Base-by-base conservation (phyloP, 1,140 invertebrate species). In the Maconellicoccus hirsutus region DNA sequence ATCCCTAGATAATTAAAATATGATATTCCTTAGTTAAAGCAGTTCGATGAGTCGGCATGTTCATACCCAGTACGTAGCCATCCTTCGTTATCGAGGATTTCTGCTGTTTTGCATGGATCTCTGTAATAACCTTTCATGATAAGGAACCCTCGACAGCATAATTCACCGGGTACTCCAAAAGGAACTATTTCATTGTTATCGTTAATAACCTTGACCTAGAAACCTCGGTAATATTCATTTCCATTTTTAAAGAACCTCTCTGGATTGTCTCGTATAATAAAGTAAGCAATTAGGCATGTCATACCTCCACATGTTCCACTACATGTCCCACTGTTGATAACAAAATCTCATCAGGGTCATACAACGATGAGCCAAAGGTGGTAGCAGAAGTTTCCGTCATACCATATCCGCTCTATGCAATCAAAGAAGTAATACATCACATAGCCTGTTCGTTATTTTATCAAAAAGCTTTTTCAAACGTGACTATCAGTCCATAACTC, bases 41-140 rank as follows among this genome's bases (percentile, higher is more conserved):
- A 61, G n/a, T 61, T 61, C 16, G 59, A 23, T 61, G 3, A 21
- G 16, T 21, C 16, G 16, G 59, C 61, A 71, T 27, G 27, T 22
- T 66, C 77, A 82, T 83, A 93, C 91, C 94, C 96, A 14, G 93
- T 96, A 75, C 86, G 86, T 8, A 96, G 82, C 96, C 96, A 98
- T 25, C 86, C 81, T 33, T 91, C 89, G 2, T 80, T 71, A 16
- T 81, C 83, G 1, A 96, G 81, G 0, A 84, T 85, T 74, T 91
- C 86, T 22, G 80, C 84, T 0, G 95, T 98, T 79, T 89, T 94
- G 26, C 85, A 85, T 7, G 86, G 82, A 75, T 98, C 92, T 1
- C 84, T 81, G 86, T 88, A 96, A 78, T 98, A 98, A n/a, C 86
- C 84, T 42, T 89, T 77, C 91, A 98, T 96, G 2, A 81, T 86